A percentile compares a stretch with the other conserved stretches of the same genome.
Conservation (phyloP, 2,797 vertebrate species). For the Momotus momota region DNA sequence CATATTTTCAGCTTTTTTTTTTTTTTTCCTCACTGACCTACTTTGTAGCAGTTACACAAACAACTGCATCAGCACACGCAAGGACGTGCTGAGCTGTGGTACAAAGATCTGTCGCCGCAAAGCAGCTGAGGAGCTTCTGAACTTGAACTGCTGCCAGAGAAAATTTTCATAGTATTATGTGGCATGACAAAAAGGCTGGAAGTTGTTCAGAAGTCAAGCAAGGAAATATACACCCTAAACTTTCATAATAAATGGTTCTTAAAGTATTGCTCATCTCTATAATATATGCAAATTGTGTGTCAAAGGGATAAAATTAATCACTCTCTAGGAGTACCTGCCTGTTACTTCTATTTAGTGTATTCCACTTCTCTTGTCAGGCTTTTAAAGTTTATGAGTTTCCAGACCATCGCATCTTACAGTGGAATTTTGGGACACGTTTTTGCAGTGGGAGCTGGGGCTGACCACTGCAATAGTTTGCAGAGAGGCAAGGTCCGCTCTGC, state of each 20-base stretch:
- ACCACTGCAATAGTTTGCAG: neutral
- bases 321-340: neutral
- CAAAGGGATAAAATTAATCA: neutral
- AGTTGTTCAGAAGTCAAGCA: neutral
- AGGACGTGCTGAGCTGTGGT: neutral
- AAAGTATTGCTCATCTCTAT: neutral
- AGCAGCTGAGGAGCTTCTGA: neutral
- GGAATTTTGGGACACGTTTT: neutral
- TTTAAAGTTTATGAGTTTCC: neutral
- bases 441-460: neutral
- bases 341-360: neutral
- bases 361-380: neutral
- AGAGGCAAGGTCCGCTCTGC: neutral
- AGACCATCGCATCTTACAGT: neutral
- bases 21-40: constrained; percentile 1
- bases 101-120: neutral
- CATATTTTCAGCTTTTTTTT: neutral
- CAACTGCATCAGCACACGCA: constrained; percentile 3
- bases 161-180: neutral
- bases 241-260: neutral
- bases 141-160: neutral
- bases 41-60: constrained; percentile 56
- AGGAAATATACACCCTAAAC: neutral
- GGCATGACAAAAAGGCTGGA: neutral
- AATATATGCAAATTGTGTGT: neutral